Conservation (phyloP, 2,888 invertebrate genomes). For the Antheraea yamamai region DNA sequence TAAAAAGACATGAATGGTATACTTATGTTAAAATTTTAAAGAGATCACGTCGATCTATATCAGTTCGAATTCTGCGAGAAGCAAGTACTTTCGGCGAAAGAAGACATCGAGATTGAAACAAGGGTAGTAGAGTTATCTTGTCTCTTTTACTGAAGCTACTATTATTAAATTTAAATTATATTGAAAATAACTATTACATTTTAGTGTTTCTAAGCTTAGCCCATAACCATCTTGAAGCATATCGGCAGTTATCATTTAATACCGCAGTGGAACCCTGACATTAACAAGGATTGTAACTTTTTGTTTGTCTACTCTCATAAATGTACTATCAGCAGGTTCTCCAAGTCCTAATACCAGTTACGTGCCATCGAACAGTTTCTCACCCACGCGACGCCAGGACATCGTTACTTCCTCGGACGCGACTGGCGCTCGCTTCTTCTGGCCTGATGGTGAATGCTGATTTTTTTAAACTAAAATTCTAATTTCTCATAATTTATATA, state of each 20-base stretch:
- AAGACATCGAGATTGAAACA: not conserved
- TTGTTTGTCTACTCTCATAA: not conserved
- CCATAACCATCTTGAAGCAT: not conserved
- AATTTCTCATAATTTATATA: not conserved
- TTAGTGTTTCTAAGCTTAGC: not conserved
- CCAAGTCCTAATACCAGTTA: slow-evolving; percentile 66
- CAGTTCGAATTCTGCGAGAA: not conserved
- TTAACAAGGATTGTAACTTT: not conserved
- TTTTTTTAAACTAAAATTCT: slow-evolving; percentile 9
- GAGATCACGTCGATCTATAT: not conserved
- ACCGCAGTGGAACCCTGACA: not conserved
- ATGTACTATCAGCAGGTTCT: slow-evolving; percentile 54
- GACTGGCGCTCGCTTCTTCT: slow-evolving; percentile 64
- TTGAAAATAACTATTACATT: not conserved
- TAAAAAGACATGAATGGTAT: not conserved
- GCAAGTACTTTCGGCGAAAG: not conserved
- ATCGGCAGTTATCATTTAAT: not conserved
- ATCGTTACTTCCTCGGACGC: slow-evolving; percentile 68
- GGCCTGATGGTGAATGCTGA: slow-evolving; percentile 65
- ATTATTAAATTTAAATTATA: no score
- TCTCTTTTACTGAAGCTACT: not conserved
- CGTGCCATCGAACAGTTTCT: slow-evolving; percentile 61
- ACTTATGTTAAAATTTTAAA: not conserved
- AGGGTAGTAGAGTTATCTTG: not conserved
- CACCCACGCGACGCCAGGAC: slow-evolving; percentile 69